Conservation (phyloP, 1,140 invertebrate species). For the Drosophila azteca region DNA sequence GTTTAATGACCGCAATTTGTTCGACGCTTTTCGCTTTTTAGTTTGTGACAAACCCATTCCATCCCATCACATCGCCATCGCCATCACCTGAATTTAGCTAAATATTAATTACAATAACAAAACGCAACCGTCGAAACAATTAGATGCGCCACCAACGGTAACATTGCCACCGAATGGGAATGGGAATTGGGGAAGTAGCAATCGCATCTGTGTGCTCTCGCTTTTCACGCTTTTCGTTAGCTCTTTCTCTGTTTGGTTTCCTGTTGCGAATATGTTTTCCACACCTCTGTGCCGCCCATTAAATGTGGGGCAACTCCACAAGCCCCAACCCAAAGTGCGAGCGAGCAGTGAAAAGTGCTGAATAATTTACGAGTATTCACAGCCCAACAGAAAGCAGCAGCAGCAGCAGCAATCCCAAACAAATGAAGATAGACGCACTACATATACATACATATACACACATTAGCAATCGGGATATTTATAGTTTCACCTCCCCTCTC, state of each 20-base stretch:
- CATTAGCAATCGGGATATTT: constrained; percentile 24
- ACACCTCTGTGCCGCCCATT: constrained; percentile 50
- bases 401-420: constrained; percentile 1
- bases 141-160: constrained; percentile 69
- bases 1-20: constrained; percentile 83
- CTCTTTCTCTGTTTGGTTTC: constrained; percentile 45
- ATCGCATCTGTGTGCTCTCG: constrained; percentile 32
- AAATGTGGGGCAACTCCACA: constrained; percentile 70
- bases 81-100: constrained; percentile 45
- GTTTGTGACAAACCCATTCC: constrained; percentile 28
- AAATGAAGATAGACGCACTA: constrained; percentile 23
- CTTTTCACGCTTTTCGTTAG: constrained; percentile 46
- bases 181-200: constrained; percentile 9
- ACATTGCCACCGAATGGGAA: background rate
- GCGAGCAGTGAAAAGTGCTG: constrained; percentile 67
- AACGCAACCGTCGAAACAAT: constrained; percentile 68
- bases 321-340: constrained; percentile 34
- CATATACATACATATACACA: constrained; percentile 3
- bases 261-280: constrained; percentile 73
- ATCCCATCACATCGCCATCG: background rate
- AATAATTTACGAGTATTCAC: constrained; percentile 39
- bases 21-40: constrained; percentile 70
- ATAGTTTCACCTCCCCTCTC: background rate
- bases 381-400: constrained; percentile 19
- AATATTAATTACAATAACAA: constrained; percentile 81